phyloP scores from a whole-genome alignment of 2,888 invertebrate species.

The Cataglyphis cursor region DNA sequence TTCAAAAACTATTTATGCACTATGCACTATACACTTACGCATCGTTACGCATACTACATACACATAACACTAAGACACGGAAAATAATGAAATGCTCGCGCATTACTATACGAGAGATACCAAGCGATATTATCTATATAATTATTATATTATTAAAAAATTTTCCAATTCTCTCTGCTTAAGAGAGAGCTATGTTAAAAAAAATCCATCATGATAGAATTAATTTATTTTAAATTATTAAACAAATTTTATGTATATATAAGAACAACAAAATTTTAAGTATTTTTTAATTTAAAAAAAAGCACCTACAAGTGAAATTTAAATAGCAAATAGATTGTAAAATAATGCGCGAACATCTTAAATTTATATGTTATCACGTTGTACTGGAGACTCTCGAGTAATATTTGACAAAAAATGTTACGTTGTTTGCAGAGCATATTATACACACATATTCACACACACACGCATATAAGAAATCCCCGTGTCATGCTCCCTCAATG shows the following conservation, averaged over 20 bases:
- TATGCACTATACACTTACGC: slow-evolving; percentile 22
- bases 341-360: slow-evolving; percentile 29
- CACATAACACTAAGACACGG: slow-evolving; percentile 33
- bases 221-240: neutral
- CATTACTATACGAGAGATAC: neutral
- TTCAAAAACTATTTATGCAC: slow-evolving; percentile 31
- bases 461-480: slow-evolving; percentile 6
- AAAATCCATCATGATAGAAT: neutral
- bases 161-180: neutral
- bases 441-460: slow-evolving; percentile 22
- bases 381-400: slow-evolving; percentile 75
- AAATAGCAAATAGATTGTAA: neutral
- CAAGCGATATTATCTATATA: neutral
- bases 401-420: slow-evolving; percentile 73
- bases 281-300: neutral
- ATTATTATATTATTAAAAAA: neutral
- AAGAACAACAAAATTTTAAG: neutral
- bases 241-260: neutral
- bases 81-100: slow-evolving; percentile 33
- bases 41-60: slow-evolving; percentile 26
- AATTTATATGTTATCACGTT: slow-evolving; percentile 66
- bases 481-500: slow-evolving; percentile 46
- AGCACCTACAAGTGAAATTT: neutral
- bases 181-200: too few species aligned
- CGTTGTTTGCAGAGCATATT: slow-evolving; percentile 66